These are phyloP conservation scores for Ailurus styani DNA, from an alignment of 2,113 vertebrate genomes.

Conservation along the genomic window DNA sequence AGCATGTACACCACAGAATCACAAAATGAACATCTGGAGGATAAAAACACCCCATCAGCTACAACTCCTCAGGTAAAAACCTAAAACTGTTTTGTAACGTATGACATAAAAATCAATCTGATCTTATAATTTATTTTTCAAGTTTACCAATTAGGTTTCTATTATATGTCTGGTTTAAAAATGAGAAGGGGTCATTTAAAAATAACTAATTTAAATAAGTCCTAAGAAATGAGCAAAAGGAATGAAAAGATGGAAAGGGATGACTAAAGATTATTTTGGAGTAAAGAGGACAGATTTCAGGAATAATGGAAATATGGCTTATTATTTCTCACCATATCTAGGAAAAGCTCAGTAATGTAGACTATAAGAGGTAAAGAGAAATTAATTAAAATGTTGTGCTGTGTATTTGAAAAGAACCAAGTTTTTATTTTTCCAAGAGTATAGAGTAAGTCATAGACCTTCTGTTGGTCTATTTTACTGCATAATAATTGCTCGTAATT, in stretches of 20 bases:
- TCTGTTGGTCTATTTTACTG: slow-evolving; percentile 7
- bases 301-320: background rate
- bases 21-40: background rate
- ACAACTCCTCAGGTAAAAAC: slow-evolving; percentile 49
- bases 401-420: background rate
- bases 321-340: background rate
- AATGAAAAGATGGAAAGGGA: background rate
- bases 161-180: background rate
- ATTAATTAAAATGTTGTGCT: background rate
- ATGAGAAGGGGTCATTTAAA: background rate
- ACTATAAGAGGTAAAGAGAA: background rate
- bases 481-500: background rate
- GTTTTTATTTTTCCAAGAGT: background rate
- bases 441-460: background rate
- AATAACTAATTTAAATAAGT: background rate
- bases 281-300: background rate
- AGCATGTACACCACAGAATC: slow-evolving; percentile 23
- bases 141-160: slow-evolving; percentile 8
- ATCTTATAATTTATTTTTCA: slow-evolving; percentile 8
- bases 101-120: background rate
- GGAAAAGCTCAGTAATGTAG: slow-evolving; percentile 33
- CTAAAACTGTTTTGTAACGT: background rate
- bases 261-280: background rate
- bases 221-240: background rate
- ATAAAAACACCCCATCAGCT: background rate